A percentile compares a stretch with the other conserved stretches of the same genome.
These are phyloP conservation scores for Dolomedes plantarius DNA, from an alignment of 2,888 invertebrate species.

Conservation along the genomic window DNA sequence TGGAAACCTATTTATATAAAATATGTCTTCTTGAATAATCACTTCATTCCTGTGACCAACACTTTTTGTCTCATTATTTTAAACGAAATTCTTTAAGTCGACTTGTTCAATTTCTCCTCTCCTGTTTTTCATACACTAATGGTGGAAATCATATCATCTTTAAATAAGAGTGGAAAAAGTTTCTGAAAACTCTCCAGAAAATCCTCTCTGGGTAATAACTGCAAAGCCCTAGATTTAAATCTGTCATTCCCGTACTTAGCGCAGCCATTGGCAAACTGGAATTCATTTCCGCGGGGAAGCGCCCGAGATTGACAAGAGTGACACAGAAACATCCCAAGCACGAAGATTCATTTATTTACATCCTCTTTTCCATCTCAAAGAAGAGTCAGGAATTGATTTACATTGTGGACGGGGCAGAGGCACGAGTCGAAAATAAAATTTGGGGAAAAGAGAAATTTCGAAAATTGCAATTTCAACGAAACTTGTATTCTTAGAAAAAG, in stretches of 20 bases:
- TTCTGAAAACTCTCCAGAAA: not conserved
- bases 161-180: no score
- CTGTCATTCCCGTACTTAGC: not conserved
- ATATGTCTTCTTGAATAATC: no score
- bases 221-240: not conserved
- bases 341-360: conserved; percentile 43
- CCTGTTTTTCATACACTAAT: no score
- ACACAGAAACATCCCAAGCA: conserved; percentile 29
- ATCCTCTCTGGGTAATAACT: not conserved
- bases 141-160: no score
- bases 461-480: conserved; percentile 32
- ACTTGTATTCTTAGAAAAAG: no score
- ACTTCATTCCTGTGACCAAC: no score
- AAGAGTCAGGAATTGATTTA: conserved; percentile 34
- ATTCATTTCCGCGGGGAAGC: conserved; percentile 41
- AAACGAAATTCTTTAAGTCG: no score
- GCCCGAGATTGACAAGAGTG: conserved; percentile 28
- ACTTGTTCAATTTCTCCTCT: no score
- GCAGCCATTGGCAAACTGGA: not conserved
- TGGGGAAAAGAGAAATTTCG: not conserved
- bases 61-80: no score
- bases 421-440: not conserved
- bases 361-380: conserved; percentile 27
- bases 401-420: conserved; percentile 43
- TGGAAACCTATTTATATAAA: no score